phyloP scores from a whole-genome alignment of 2,888 invertebrate genomes.

The Gibbula magus region DNA sequence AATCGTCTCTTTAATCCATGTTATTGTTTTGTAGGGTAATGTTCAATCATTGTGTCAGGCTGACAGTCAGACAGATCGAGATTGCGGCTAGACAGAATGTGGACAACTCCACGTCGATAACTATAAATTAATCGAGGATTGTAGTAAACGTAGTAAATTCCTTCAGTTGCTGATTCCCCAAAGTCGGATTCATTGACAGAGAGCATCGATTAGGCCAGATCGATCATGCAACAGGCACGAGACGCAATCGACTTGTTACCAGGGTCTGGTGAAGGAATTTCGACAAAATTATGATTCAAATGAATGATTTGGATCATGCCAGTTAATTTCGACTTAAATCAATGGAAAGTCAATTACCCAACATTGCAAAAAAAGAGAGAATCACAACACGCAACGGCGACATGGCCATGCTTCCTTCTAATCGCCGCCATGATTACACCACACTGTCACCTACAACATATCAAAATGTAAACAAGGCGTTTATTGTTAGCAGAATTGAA shows the following conservation, averaged over 20 bases:
- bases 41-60: too few species aligned
- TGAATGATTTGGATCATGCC: too few species aligned
- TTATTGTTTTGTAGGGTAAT: too few species aligned
- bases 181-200: constrained; percentile 38
- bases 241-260: not conserved
- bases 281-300: too few species aligned
- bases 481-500: not conserved
- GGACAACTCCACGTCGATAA: not conserved
- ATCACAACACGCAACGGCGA: constrained; percentile 45
- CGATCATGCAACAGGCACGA: constrained; percentile 10
- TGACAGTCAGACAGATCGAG: too few species aligned
- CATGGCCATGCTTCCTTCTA: constrained; percentile 33
- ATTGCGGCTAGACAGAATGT: too few species aligned
- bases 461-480: constrained; percentile 31
- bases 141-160: constrained; percentile 40
- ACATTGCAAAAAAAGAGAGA: constrained; percentile 18
- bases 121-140: constrained; percentile 25
- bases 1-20: too few species aligned
- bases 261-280: not conserved
- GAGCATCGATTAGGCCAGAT: constrained; percentile 30
- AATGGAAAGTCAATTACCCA: constrained; percentile 27
- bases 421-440: constrained; percentile 57
- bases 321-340: not conserved
- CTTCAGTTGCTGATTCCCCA: constrained; percentile 33
- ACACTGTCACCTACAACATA: constrained; percentile 32